phyloP scores from a whole-genome alignment of 2,797 vertebrate genomes.

The Ctenopoma kingsleyae region DNA sequence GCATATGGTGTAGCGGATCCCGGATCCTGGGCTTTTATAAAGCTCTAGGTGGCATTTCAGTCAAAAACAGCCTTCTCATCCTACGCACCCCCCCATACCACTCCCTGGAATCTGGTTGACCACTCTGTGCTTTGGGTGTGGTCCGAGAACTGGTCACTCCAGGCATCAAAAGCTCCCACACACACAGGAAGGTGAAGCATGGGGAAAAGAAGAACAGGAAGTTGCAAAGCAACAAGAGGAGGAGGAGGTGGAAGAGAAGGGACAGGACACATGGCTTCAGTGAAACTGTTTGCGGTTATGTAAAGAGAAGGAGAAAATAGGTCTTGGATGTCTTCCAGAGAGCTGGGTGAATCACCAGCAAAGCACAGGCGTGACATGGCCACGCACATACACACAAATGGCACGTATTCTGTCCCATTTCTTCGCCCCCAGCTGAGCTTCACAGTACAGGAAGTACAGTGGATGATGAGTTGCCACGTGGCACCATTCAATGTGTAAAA shows the following conservation, averaged over 20 bases:
- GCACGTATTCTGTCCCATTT: constrained; percentile 77
- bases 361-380: constrained; percentile 73
- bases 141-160: constrained; percentile 49
- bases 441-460: constrained; percentile 80
- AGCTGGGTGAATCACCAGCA: constrained; percentile 81
- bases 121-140: constrained; percentile 56
- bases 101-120: constrained; percentile 35
- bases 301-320: constrained; percentile 87
- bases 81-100: constrained; percentile 46
- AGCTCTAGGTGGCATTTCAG: constrained; percentile 59
- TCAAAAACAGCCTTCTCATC: constrained; percentile 52
- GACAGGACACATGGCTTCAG: constrained; percentile 70
- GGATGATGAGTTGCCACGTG: constrained; percentile 66
- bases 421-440: constrained; percentile 76
- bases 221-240: constrained; percentile 54
- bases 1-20: constrained; percentile 81
- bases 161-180: constrained; percentile 49
- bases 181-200: constrained; percentile 48
- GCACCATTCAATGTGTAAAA: constrained; percentile 59
- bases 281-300: constrained; percentile 80
- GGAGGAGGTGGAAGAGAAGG: constrained; percentile 61
- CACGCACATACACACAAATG: constrained; percentile 42
- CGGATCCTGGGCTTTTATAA: constrained; percentile 62
- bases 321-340: constrained; percentile 82
- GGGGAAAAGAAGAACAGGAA: constrained; percentile 55